phyloP scores from a whole-genome alignment of 2,797 vertebrate genomes.

The Tiaroga cobitis region DNA sequence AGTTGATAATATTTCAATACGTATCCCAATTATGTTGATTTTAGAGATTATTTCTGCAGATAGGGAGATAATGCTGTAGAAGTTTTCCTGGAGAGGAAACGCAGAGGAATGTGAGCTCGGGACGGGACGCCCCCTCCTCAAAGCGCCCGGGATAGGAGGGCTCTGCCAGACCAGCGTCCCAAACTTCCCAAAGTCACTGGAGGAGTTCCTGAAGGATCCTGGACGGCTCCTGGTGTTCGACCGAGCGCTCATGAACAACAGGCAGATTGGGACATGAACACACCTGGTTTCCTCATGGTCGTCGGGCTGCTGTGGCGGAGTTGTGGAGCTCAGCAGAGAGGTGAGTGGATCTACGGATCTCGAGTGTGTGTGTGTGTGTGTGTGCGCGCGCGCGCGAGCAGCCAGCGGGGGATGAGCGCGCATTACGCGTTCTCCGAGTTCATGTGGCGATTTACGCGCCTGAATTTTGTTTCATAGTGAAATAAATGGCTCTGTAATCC shows the following conservation, averaged over 20 bases:
- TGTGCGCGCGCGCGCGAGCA: background rate
- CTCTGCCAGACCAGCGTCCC: slow-evolving; percentile 37
- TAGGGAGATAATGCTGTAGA: background rate
- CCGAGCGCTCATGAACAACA: slow-evolving; percentile 50
- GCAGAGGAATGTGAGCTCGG: background rate
- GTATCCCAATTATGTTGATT: background rate
- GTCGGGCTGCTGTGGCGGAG: slow-evolving; percentile 61
- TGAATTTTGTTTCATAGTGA: background rate
- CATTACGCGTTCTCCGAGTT: background rate
- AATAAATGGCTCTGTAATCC: background rate
- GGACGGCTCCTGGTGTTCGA: background rate
- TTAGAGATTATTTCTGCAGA: background rate
- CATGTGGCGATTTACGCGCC: background rate
- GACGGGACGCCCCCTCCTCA: slow-evolving; percentile 5
- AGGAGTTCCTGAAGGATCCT: slow-evolving; percentile 45
- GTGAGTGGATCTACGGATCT: slow-evolving; percentile 50
- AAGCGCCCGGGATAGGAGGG: slow-evolving; percentile 53
- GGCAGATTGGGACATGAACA: slow-evolving; percentile 66
- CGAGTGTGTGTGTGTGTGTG: background rate
- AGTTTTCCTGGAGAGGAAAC: background rate
- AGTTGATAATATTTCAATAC: background rate
- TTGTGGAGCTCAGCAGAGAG: slow-evolving; percentile 65
- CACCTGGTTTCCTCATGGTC: slow-evolving; percentile 45
- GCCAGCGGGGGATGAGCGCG: background rate
- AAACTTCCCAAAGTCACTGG: slow-evolving; percentile 39